Base-by-base conservation (phyloP, 1,140 invertebrate species). In the Apis florea region DNA sequence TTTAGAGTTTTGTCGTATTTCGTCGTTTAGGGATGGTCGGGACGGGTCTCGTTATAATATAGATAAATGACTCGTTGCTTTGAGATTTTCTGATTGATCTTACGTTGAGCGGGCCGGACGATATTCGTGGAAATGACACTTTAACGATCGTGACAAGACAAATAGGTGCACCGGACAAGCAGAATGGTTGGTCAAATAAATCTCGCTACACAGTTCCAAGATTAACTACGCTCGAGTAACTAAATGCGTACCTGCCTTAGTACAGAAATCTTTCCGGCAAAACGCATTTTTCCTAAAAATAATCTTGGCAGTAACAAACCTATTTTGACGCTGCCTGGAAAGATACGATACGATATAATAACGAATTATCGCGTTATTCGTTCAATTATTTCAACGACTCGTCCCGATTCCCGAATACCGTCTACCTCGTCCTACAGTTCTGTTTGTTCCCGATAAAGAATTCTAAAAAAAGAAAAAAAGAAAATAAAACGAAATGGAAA, bases 81-180 rank as follows among this genome's bases (percentile, higher is more conserved):
- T 51, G 77, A 53, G 71, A 75, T 87, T 63, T 78, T 77, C 78
- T 75, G 86, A 87, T 87, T 85, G 86, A 88, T 82, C 85, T 70
- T 77, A 77, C 56, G 72, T 83, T 78, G 71, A 54, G 75, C 63
- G 68, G 59, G 31, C 40, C 75, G 83, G 61, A 54, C 53, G 85
- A 87, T 89, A 89, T 89, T 89, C 85, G 88, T 90, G 89, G 85
- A 90, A 90, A 86, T 90, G 89, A 90, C 88, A 85, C 84, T 87
- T 90, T 89, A 89, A 89, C 88, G 87, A 89, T 88, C 87, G 53
- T 72, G 83, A 83, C 85, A 83, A 85, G 87, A 88, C 85, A 82
- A 87, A 89, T 89, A 86, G 87, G 77, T 67, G 85, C 67, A 71
- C 84, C 83, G 84, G 84, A 75, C 85, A 85, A 84, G 77, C 79